Evolutionary conservation across 2,113 vertebrate genomes (phyloP), one percentile per base, ranked within the genome.

Genomic region (Anhinga anhinga): DNA sequence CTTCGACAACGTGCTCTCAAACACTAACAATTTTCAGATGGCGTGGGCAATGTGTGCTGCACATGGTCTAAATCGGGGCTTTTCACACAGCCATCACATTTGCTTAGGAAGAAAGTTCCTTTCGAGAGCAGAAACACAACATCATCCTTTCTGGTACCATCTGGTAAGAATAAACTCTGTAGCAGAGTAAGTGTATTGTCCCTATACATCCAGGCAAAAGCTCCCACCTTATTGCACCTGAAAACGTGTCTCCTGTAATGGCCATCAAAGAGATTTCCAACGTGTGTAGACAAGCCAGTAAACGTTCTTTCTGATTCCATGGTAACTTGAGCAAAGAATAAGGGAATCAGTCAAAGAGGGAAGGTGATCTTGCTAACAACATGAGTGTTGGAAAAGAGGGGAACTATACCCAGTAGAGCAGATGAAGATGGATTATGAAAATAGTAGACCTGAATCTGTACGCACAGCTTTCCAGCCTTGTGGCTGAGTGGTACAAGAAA

Each of bases 161-260:
- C 92, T 97, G 95, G 88, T 72, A 93, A 59, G 85, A 83, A 96
- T 91, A 88, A 97, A 44, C 2, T 5, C 59, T 5, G 50, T 20
- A 40, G 44, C 50, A 44, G 79, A 45, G 90, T 25, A 67, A 88
- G 79, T 71, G 59, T 47, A 6, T 63, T 74, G 76, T 92, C 69
- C 72, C 80, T 25, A 2, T 23, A 44, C n/a, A 29, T 52, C 65
- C 69, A 81, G 83, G 63, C 50, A 90, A 76, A 84, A 88, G 52
- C 84, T 96, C 86, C 72, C 82, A 26, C 63, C 85, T 69, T 82
- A 79, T 82, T 90, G 62, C 55, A 93, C 88, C 94, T 92, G 90
- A 91, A 86, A 92, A 93, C 1, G 1, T 50, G 79, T 86, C 95
- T 92, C 72, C 86, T 93, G 79, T 69, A 40, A 83, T 74, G 76